Percentiles rank a stretch among this genome's conserved stretches.
phyloP scores from a whole-genome alignment of 2,113 vertebrate species.

The Geococcyx californianus region DNA sequence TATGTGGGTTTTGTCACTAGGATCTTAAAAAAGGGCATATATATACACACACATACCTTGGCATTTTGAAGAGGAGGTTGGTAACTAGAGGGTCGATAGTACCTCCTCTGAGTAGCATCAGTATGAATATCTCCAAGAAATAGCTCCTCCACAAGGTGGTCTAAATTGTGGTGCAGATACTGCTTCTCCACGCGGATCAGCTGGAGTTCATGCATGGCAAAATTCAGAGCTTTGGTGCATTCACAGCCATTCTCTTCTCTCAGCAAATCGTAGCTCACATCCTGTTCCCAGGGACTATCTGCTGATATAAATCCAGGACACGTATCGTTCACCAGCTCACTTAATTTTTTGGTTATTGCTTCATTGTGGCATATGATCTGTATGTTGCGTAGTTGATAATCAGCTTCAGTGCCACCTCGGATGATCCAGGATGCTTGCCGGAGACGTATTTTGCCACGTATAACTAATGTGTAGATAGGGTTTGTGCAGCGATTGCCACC shows the following conservation, averaged over 20 bases:
- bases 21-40: neutral
- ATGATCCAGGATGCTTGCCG: constrained; percentile 97
- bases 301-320: constrained; percentile 78
- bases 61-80: constrained; percentile 91
- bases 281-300: constrained; percentile 78
- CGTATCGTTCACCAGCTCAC: constrained; percentile 80
- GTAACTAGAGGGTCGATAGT: constrained; percentile 93
- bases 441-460: constrained; percentile 87
- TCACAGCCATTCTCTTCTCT: constrained; percentile 84
- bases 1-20: neutral
- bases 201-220: constrained; percentile 96
- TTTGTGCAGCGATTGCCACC: constrained; percentile 83
- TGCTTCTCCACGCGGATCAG: constrained; percentile 94
- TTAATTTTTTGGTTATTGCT: constrained; percentile 77
- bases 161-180: constrained; percentile 88
- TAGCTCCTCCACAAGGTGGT: constrained; percentile 92
- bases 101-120: constrained; percentile 86
- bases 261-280: constrained; percentile 84
- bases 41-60: constrained; percentile 76
- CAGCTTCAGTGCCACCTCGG: constrained; percentile 91
- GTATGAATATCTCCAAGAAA: constrained; percentile 96
- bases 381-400: constrained; percentile 87
- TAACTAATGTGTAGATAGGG: constrained; percentile 83
- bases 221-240: constrained; percentile 88
- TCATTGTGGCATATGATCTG: constrained; percentile 87